Percentiles rank a stretch among this genome's conserved stretches.
Conservation (phyloP, 2,113 vertebrate genomes). For the Ornithorhynchus anatinus region DNA sequence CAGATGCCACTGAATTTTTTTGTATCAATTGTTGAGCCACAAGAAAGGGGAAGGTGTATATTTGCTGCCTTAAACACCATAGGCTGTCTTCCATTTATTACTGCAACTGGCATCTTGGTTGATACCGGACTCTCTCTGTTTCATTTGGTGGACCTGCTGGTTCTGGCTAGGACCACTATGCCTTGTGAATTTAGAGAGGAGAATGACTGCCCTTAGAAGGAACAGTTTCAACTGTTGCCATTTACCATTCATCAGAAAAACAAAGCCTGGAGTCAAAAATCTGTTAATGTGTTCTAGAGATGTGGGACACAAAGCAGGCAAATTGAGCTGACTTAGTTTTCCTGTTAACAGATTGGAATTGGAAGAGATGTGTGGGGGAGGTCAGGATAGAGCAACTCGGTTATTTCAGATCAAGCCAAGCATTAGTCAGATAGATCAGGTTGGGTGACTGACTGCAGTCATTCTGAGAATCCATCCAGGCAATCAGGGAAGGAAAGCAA, state of each 20-base stretch:
- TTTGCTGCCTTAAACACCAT: background rate
- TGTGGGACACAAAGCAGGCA: conserved; percentile 1
- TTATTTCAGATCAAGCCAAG: background rate
- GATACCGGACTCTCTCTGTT: background rate
- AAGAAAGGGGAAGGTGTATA: background rate
- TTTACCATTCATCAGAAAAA: conserved; percentile 16
- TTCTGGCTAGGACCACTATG: conserved; percentile 15
- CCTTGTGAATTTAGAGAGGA: background rate
- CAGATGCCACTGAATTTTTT: conserved; percentile 20
- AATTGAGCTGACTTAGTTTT: background rate
- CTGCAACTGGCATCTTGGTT: background rate
- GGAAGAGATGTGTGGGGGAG: background rate
- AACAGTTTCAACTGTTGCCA: conserved; percentile 4
- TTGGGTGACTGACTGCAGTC: background rate
- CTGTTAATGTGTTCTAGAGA: background rate
- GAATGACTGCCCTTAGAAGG: conserved; percentile 11
- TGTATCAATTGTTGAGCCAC: no score
- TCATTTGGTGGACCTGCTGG: background rate
- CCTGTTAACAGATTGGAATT: background rate
- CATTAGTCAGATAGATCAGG: conserved; percentile 3
- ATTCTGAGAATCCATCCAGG: background rate
- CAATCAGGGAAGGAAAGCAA: background rate
- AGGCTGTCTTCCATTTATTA: background rate
- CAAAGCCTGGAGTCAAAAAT: background rate
- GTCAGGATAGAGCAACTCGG: background rate